Evolutionary conservation across 2,888 invertebrate species (phyloP), one percentile per base, ranked within the genome.

Genomic region (Acrobasis repandana): DNA sequence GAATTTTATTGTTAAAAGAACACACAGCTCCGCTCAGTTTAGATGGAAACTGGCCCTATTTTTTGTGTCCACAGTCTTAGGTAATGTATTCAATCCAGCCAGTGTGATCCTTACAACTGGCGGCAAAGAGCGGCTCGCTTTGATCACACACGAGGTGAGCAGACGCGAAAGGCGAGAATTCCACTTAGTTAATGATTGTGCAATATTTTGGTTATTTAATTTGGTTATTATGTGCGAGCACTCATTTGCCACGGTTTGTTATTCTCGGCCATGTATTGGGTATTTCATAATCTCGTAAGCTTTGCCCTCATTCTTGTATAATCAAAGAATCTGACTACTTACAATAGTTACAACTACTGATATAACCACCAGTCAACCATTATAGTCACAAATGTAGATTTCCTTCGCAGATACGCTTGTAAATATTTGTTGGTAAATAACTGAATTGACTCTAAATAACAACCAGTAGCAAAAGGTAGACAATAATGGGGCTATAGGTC

Each of bases 21-120:
- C 28, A 14, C 34, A 18, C 15, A 2, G 16, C 11, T 11, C 15
- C 16, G 5, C 18, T 6, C 56, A 65, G 63, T 64, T 69, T 72
- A 70, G 64, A 65, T 67, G 63, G 63, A 70, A 63, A 65, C n/a
- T 14, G 6, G 58, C 54, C 54, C 54, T 64, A 76, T 80, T 80
- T 79, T 82, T 72, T 71, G 67, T 66, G 68, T 65, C 65, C 70
- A 11, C 69, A 70, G 76, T 82, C 79, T 77, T 72, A 76, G 79
- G 79, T 77, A 69, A 72, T 75, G 75, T 81, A 76, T 80, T 80
- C 76, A 80, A 80, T 77, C 74, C 71, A 74, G 64, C 74, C 71
- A 74, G 64, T 69, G 69, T 72, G 67, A 72, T 71, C 68, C 76
- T 80, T 85, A 85, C 83, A 86, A 85, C 80, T 79, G 81, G 84